Conservation (phyloP, 2,888 invertebrate genomes). For the Labia minor region DNA sequence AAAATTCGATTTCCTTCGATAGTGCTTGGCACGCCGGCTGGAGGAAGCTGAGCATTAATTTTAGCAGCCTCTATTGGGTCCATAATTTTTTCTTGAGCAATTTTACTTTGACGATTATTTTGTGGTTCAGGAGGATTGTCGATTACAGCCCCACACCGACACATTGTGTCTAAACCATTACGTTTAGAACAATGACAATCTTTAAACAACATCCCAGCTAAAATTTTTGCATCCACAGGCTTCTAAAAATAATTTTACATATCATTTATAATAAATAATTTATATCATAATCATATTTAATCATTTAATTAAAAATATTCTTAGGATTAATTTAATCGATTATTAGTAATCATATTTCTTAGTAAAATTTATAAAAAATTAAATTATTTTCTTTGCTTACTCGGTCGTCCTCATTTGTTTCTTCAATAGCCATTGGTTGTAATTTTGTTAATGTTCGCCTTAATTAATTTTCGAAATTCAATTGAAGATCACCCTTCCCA, state of each 20-base stretch:
- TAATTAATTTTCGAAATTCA: not conserved
- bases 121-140: not conserved
- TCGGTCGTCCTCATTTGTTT: not conserved
- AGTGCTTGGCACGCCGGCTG: not conserved
- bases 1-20: not conserved
- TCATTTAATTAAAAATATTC: no score
- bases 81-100: no score
- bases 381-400: slow-evolving; percentile 5
- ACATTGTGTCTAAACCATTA: not conserved
- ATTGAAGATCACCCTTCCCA: not conserved
- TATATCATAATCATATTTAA: no score
- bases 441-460: not conserved
- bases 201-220: not conserved
- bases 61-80: not conserved
- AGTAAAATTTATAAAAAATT: not conserved
- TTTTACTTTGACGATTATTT: not conserved
- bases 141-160: not conserved
- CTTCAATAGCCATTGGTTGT: not conserved
- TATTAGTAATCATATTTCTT: no score
- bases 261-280: no score
- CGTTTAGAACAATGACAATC: not conserved
- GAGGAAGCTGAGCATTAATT: not conserved
- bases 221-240: not conserved
- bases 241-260: not conserved
- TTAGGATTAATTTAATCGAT: no score